These are phyloP conservation scores for Hypsibius dujardini DNA, from an alignment of 1,140 invertebrate species.

Conservation along the genomic window DNA sequence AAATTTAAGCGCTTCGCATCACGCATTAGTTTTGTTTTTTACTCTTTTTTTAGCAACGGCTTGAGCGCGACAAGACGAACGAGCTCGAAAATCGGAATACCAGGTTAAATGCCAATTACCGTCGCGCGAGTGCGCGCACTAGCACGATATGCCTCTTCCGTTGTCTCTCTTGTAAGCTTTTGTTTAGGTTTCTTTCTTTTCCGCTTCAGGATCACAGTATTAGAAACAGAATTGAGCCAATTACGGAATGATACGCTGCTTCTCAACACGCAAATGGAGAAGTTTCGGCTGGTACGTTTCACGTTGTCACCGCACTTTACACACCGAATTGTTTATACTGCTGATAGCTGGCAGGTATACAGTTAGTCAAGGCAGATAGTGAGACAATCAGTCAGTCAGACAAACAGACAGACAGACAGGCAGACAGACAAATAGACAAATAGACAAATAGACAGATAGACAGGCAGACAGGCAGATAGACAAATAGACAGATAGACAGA, in stretches of 20 bases:
- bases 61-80: background rate
- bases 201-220: background rate
- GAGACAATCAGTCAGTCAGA: too few species aligned
- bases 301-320: background rate
- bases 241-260: background rate
- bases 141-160: background rate
- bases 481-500: too few species aligned
- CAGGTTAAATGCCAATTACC: background rate
- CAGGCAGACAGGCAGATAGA: too few species aligned
- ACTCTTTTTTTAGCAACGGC: conserved; percentile 4
- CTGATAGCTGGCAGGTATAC: too few species aligned
- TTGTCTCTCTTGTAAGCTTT: background rate
- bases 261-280: background rate
- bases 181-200: background rate
- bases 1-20: too few species aligned
- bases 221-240: background rate
- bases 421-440: too few species aligned
- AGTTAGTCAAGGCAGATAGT: too few species aligned
- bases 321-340: too few species aligned
- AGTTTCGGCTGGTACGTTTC: background rate
- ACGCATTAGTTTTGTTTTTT: too few species aligned
- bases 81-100: conserved; percentile 11
- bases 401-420: too few species aligned
- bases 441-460: too few species aligned
- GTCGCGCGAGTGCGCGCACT: too few species aligned